These are phyloP conservation scores for Sminthopsis crassicaudata DNA, from an alignment of 2,113 vertebrate species.

Conservation along the genomic window DNA sequence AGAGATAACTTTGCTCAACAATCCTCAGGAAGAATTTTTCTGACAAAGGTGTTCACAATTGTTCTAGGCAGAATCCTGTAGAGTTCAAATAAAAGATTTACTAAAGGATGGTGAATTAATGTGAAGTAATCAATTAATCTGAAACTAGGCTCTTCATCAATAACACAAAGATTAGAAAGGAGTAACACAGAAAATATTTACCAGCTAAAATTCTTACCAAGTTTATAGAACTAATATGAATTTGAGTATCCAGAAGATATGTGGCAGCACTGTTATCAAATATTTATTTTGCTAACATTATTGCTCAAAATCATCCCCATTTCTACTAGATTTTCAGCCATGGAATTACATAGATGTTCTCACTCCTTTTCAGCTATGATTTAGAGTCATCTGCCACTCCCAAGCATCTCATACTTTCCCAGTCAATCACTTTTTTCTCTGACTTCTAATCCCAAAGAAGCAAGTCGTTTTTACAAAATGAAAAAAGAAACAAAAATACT, in stretches of 20 bases:
- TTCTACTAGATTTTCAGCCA: background rate
- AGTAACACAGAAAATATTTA: background rate
- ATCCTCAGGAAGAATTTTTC: background rate
- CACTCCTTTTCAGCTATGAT: background rate
- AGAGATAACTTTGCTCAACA: background rate
- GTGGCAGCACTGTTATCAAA: background rate
- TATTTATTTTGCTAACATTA: background rate
- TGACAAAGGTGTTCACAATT: background rate
- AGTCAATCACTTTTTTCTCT: background rate
- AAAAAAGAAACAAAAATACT: conserved; percentile 41
- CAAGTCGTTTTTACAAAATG: conserved; percentile 33
- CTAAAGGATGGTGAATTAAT: background rate
- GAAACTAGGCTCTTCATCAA: background rate
- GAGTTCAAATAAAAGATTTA: background rate
- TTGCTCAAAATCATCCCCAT: background rate
- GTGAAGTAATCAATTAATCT: background rate
- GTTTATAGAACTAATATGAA: background rate
- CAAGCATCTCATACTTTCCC: background rate
- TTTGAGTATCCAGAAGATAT: background rate
- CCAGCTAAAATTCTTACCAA: background rate
- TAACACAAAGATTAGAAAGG: background rate
- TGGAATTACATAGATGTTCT: background rate
- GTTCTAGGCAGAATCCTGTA: background rate
- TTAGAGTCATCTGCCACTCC: background rate
- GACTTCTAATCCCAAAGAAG: background rate